Conservation (phyloP, 64 coral and sea anemone species). For the Actinia tenebrosa region DNA sequence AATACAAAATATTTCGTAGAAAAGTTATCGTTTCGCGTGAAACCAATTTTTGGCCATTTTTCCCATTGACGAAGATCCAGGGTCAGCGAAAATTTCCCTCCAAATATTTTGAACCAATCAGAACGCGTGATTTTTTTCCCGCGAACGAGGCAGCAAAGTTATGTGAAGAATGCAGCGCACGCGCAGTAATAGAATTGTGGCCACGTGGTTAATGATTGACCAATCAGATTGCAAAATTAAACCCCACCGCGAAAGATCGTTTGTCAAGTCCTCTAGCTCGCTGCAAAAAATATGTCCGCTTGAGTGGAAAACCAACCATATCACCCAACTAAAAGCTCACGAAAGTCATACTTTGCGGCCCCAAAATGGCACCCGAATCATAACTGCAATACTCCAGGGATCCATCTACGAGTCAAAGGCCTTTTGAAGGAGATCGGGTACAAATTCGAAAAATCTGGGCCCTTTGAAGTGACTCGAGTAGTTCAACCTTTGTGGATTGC, state of each 20-base stretch:
- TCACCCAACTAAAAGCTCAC: neutral
- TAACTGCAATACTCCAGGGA: conserved; percentile 17
- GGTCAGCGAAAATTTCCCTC: conserved; percentile 70
- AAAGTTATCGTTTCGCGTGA: neutral
- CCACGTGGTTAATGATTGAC: conserved; percentile 97
- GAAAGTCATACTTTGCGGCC: conserved; percentile 17
- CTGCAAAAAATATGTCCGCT: conserved; percentile 99
- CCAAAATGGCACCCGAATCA: conserved; percentile 21
- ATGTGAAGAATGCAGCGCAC: conserved; percentile 82
- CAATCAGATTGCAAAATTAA: conserved; percentile 98
- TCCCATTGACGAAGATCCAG: conserved; percentile 13
- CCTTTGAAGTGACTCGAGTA: neutral
- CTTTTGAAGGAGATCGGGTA: conserved; percentile 28
- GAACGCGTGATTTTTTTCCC: conserved; percentile 66
- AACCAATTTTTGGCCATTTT: neutral
- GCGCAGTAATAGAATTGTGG: conserved; percentile 48
- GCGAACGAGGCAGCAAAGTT: conserved; percentile 97
- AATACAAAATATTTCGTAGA: neutral
- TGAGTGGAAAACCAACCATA: conserved; percentile 29
- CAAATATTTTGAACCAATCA: conserved; percentile 80
- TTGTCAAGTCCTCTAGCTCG: conserved; percentile 96
- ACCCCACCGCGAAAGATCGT: conserved; percentile 99
- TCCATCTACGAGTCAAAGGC: conserved; percentile 15
- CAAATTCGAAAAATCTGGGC: conserved; percentile 34
- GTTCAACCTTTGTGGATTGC: neutral